A percentile compares a stretch with the other conserved stretches of the same genome.
Evolutionary conservation across 53 echinoderm and acorn worm genomes (phyloP).

Genomic region (Temnopleurus reevesii): DNA sequence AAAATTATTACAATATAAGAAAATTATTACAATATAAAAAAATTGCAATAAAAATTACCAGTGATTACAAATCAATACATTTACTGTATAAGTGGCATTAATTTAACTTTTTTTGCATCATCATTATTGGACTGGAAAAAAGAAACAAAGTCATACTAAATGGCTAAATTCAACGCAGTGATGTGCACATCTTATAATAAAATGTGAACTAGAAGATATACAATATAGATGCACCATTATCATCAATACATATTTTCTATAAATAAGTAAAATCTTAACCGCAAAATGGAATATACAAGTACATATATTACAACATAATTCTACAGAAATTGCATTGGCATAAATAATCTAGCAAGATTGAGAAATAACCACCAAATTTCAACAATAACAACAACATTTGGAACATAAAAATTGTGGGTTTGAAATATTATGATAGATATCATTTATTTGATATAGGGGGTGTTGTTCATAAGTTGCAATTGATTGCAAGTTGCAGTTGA

Average conservation of each 20-base stretch:
- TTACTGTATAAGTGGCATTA: background rate
- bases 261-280: background rate
- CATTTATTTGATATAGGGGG: slow-evolving; percentile 1
- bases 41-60: background rate
- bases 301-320: background rate
- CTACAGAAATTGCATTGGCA: background rate
- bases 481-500: too few species aligned
- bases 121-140: background rate
- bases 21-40: background rate
- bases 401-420: background rate
- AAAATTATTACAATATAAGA: background rate
- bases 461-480: too few species aligned
- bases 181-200: too few species aligned
- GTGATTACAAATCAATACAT: background rate
- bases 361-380: background rate
- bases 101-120: background rate
- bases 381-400: background rate
- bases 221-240: background rate
- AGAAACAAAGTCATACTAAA: background rate
- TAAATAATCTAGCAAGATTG: background rate
- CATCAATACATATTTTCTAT: background rate
- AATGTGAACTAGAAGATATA: background rate
- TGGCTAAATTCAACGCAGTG: background rate
- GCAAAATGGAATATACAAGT: background rate
- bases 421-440: background rate